Base-by-base conservation (phyloP, 2,113 vertebrate species). In the Nycticorax nycticorax region DNA sequence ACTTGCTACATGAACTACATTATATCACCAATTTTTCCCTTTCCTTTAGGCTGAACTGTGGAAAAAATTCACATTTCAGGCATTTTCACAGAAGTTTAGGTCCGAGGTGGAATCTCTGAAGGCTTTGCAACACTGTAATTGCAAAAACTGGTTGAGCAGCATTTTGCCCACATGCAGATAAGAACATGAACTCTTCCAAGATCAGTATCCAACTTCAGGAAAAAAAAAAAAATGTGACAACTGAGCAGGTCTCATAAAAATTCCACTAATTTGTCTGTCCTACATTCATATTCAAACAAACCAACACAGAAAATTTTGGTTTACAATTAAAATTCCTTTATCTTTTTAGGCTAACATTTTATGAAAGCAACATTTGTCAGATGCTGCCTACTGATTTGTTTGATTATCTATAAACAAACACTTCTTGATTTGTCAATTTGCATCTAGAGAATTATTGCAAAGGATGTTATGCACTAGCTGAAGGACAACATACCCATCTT, bases 341-440 rank as follows among this genome's bases (percentile, higher is more conserved):
- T 35, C 50, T 66, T 71, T 62, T 74, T 33, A 71, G 19, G 24
- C 67, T 74, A 87, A 87, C 12, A 11, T 75, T 88, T 59, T 45
- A 72, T 22, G 21, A 88, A 75, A 94, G 37, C 30, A 78, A n/a
- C 4, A 55, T 39, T 84, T 89, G 47, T 75, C 37, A 50, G 19
- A 59, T 20, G 10, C 9, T 0, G 0, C 0, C 43, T 91, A 64
- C 22, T 12, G 14, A 64, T 67, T 63, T 77, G 10, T 60, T 68
- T 68, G 22, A 64, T 71, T 68, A 28, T 9, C 39, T 39, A 68
- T 14, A 73, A 92, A 35, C 6, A 62, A 77, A 14, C 8, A 39
- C 10, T 82, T 75, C n/a, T 73, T 73, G 8, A 76, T 35, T 33
- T 14, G 33, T 13, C 5, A 22, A 17, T 78, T 82, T 81, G 75